phyloP scores from a whole-genome alignment of 1,140 invertebrate genomes.

The Papilio machaon region DNA sequence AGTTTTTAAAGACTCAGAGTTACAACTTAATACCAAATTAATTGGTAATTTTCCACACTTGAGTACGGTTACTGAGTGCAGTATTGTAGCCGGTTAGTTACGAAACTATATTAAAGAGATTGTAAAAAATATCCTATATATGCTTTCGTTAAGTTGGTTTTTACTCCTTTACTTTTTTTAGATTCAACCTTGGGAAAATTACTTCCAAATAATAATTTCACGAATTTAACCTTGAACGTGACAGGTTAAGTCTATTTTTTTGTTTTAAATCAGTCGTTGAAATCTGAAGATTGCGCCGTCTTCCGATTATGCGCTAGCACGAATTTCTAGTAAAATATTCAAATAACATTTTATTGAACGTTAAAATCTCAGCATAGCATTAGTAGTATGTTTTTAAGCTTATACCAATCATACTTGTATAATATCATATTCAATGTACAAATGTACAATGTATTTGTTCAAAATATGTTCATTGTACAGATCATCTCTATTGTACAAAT shows the following conservation, averaged over 20 bases:
- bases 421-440: neutral
- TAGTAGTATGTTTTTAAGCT: neutral
- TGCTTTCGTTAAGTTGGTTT: too few relatives aligned
- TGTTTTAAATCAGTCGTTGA: neutral
- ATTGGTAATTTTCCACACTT: neutral
- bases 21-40: slow-evolving; percentile 1
- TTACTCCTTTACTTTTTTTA: too few relatives aligned
- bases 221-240: too few relatives aligned
- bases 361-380: neutral
- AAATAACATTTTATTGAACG: neutral
- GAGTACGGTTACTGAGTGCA: neutral
- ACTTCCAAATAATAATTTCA: too few relatives aligned
- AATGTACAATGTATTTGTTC: neutral
- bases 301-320: neutral
- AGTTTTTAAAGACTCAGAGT: neutral
- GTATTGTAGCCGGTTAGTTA: neutral
- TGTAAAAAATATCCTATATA: too few relatives aligned
- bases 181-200: too few relatives aligned
- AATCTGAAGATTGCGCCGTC: neutral
- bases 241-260: neutral
- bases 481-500: neutral
- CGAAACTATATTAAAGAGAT: neutral
- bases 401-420: neutral
- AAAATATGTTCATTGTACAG: neutral
- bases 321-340: neutral